Conservation (phyloP, 23 tunicate species). For the Trididemnum miniatum region DNA sequence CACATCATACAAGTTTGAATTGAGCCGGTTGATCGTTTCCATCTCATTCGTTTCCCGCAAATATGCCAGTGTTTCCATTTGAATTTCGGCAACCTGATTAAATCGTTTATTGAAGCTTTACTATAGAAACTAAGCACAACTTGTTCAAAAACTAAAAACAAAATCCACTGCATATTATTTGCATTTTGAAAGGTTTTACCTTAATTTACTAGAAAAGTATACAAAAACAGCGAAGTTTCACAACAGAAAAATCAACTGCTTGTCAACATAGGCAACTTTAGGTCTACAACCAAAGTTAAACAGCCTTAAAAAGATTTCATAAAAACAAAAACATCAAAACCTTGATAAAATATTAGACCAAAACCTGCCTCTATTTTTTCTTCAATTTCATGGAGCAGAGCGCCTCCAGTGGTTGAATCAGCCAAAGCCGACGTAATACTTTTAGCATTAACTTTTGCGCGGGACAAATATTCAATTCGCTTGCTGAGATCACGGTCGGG, state of each 20-base stretch:
- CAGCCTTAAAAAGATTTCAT: too few relatives aligned
- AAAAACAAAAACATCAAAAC: too few relatives aligned
- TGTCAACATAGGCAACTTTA: too few relatives aligned
- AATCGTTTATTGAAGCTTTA: neutral
- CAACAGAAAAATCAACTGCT: too few relatives aligned
- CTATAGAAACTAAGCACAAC: too few relatives aligned
- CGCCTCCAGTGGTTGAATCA: conserved; percentile 55
- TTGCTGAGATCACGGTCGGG: conserved; percentile 47
- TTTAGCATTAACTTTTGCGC: conserved; percentile 87
- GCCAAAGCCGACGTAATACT: conserved; percentile 57
- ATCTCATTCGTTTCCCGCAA: conserved; percentile 32
- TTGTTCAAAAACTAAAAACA: too few relatives aligned
- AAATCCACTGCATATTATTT: too few relatives aligned
- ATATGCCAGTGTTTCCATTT: conserved; percentile 56
- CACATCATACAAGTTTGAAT: conserved; percentile 65
- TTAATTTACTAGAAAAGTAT: too few relatives aligned
- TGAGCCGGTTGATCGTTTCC: conserved; percentile 44
- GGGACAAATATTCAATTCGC: conserved; percentile 88
- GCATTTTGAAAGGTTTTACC: too few relatives aligned
- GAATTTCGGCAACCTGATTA: conserved; percentile 83
- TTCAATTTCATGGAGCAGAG: conserved; percentile 79
- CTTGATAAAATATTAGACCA: neutral
- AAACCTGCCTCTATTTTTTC: conserved; percentile 72
- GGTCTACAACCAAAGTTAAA: too few relatives aligned
- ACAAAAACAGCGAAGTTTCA: too few relatives aligned